A percentile compares a stretch with the other conserved stretches of the same genome.
These are phyloP conservation scores for Volucella inflata DNA, from an alignment of 2,888 invertebrate species.

Conservation along the genomic window DNA sequence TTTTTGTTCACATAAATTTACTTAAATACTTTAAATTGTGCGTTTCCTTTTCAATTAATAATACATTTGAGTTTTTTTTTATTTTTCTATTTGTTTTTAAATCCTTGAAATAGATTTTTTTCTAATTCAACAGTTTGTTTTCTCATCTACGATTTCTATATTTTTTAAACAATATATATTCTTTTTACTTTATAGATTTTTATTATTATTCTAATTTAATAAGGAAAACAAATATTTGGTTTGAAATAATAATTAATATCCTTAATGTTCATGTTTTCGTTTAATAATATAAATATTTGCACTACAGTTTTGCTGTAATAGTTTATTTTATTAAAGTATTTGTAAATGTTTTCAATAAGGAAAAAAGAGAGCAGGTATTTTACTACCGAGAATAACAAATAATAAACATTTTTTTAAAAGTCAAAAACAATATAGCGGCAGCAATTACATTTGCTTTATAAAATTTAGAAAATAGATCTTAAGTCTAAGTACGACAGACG, in stretches of 20 bases:
- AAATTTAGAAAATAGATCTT: too few relatives aligned
- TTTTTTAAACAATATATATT: neutral
- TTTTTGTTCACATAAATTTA: constrained; percentile 36
- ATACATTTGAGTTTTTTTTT: constrained; percentile 34
- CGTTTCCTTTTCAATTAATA: constrained; percentile 61
- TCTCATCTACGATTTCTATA: constrained; percentile 17
- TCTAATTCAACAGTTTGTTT: constrained; percentile 10
- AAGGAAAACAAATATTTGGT: constrained; percentile 49
- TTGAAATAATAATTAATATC: constrained; percentile 52
- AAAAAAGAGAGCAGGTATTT: neutral
- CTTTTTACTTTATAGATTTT: neutral
- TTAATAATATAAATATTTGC: neutral
- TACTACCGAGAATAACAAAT: constrained; percentile 20
- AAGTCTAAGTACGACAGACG: too few relatives aligned
- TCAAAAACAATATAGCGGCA: too few relatives aligned
- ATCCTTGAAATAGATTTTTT: constrained; percentile 3
- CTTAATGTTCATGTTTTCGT: constrained; percentile 8
- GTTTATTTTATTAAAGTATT: constrained; percentile 6
- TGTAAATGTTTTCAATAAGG: neutral
- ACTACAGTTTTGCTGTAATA: neutral
- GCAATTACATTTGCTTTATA: too few relatives aligned
- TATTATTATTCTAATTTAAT: constrained; percentile 1
- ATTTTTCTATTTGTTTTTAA: constrained; percentile 4
- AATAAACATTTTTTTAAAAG: too few relatives aligned
- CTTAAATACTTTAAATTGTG: constrained; percentile 68